phyloP scores from a whole-genome alignment of 2,113 vertebrate species.

The Mormyrus iriodes region DNA sequence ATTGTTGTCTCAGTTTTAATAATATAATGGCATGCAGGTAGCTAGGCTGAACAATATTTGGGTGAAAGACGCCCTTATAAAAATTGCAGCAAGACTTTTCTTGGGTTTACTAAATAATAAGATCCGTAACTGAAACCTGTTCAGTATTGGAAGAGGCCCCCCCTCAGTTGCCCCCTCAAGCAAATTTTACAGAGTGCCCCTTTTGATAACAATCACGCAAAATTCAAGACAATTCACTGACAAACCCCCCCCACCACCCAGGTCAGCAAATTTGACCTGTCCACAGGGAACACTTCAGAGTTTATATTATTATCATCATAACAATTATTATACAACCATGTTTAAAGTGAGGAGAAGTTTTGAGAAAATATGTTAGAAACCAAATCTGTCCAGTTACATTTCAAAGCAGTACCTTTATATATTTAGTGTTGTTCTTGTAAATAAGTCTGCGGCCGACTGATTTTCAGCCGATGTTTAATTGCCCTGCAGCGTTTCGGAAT shows the following conservation, averaged over 20 bases:
- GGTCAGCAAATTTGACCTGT: not conserved
- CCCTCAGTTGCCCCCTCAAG: no score
- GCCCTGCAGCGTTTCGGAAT: not conserved
- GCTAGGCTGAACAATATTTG: not conserved
- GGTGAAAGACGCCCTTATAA: not conserved
- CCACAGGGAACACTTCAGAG: not conserved
- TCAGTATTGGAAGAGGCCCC: not conserved
- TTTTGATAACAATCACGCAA: no score
- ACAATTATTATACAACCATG: not conserved
- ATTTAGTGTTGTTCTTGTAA: not conserved
- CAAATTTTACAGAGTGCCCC: not conserved
- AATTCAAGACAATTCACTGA: no score
- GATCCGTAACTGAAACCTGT: not conserved
- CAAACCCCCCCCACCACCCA: no score
- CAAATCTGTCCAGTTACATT: not conserved
- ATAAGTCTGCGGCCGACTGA: not conserved
- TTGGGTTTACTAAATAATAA: not conserved
- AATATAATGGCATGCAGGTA: not conserved
- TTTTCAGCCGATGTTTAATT: not conserved
- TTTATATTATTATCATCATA: not conserved
- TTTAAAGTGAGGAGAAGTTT: not conserved
- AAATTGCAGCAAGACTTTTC: not conserved
- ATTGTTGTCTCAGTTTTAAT: not conserved
- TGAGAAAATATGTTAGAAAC: not conserved
- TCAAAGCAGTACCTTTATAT: not conserved